These are phyloP conservation scores for Dasypogon diadema DNA, from an alignment of 2,888 invertebrate species.

Conservation along the genomic window DNA sequence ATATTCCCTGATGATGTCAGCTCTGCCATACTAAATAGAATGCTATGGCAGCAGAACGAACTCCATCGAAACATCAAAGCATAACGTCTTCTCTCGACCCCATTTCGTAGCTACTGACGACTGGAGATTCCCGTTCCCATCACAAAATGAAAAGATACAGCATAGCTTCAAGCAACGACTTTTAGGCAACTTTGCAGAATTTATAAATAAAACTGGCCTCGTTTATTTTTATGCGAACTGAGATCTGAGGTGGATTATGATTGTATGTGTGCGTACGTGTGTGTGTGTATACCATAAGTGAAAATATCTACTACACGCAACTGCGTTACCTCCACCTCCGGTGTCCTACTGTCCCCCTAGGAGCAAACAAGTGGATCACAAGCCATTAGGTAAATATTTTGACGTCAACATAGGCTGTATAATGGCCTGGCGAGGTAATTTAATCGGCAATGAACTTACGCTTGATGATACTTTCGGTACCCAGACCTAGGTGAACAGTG, in stretches of 20 bases:
- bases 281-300: neutral
- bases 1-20: no score
- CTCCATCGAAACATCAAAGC: neutral
- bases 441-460: slow-evolving; percentile 7
- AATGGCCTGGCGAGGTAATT: slow-evolving; percentile 7
- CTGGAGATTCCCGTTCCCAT: neutral
- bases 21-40: no score
- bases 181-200: slow-evolving; percentile 9
- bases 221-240: slow-evolving; percentile 22
- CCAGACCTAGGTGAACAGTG: neutral
- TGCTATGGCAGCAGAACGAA: neutral
- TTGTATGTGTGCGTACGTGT: neutral
- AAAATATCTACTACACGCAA: neutral
- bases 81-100: neutral
- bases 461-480: neutral
- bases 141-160: neutral
- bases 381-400: neutral
- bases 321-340: neutral
- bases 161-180: neutral
- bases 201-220: slow-evolving; percentile 30
- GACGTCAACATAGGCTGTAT: neutral
- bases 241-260: neutral
- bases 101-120: neutral
- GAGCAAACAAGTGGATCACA: slow-evolving; percentile 35
- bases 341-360: neutral